These are phyloP conservation scores for Pseudorectes ferrugineus DNA, from an alignment of 2,113 vertebrate genomes.

Conservation along the genomic window DNA sequence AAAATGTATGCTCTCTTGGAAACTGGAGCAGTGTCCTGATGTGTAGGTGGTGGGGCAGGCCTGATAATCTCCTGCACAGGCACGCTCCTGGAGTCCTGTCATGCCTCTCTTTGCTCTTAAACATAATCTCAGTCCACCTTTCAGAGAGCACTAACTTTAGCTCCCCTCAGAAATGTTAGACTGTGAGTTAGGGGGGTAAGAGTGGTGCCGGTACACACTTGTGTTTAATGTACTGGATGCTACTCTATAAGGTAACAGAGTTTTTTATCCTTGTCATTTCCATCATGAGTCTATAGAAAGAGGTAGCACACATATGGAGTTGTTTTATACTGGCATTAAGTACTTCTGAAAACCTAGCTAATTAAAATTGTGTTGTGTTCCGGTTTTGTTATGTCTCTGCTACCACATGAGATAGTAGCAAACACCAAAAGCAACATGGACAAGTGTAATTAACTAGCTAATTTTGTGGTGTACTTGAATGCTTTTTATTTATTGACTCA, in stretches of 20 bases:
- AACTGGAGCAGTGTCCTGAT: rapidly evolving
- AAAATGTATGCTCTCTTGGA: neutral
- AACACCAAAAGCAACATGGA: neutral
- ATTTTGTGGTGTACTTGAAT: neutral
- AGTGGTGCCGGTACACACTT: rapidly evolving
- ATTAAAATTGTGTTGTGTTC: neutral
- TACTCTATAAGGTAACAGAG: neutral
- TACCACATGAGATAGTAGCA: neutral
- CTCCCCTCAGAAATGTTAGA: neutral
- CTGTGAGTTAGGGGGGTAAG: rapidly evolving
- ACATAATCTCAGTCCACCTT: neutral
- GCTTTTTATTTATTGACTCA: neutral
- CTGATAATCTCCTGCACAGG: neutral
- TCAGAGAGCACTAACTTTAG: neutral
- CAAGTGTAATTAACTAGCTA: neutral
- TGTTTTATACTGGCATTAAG: neutral
- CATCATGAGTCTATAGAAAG: neutral
- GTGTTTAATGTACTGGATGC: neutral
- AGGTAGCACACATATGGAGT: neutral
- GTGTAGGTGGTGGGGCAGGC: neutral
- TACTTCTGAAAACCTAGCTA: neutral
- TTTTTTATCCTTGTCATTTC: neutral
- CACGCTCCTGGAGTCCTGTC: rapidly evolving
- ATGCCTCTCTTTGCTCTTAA: neutral
- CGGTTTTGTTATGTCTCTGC: neutral